Evolutionary conservation across 2,888 invertebrate genomes (phyloP).

Genomic region (Noctua comes): DNA sequence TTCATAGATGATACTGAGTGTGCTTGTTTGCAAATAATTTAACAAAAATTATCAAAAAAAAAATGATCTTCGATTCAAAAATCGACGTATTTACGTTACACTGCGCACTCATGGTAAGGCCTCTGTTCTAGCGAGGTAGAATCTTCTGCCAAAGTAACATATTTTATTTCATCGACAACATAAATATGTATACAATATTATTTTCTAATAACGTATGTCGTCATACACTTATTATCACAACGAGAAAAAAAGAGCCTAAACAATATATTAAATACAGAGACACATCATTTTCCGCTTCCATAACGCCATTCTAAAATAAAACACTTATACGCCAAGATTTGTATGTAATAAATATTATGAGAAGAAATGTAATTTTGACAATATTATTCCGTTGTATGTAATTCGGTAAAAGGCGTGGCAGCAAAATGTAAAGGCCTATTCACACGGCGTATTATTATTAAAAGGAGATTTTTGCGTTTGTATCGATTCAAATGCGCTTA

Average conservation of each 20-base stretch:
- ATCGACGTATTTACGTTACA: no score
- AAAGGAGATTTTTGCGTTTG: not conserved
- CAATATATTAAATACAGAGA: slow-evolving; percentile 19
- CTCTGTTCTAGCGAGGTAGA: not conserved
- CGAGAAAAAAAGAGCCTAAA: slow-evolving; percentile 7
- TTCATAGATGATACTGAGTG: no score
- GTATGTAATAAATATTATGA: slow-evolving; percentile 38
- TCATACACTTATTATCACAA: slow-evolving; percentile 23
- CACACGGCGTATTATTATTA: not conserved
- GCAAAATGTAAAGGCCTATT: not conserved
- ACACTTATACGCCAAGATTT: slow-evolving; percentile 24
- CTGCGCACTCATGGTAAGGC: no score
- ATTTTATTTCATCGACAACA: not conserved
- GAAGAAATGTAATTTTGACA: slow-evolving; percentile 41
- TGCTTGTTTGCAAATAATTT: no score
- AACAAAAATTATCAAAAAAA: no score
- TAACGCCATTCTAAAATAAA: slow-evolving; percentile 20
- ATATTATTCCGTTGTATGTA: slow-evolving; percentile 33
- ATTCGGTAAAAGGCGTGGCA: slow-evolving; percentile 13
- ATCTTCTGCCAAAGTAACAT: not conserved
- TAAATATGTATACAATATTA: not conserved
- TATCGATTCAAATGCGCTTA: not conserved
- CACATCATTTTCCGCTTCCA: slow-evolving; percentile 25
- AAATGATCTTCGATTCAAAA: no score
- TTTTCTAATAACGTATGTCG: not conserved